Base-by-base conservation (phyloP, 2,797 vertebrate species). In the Lagorchestes hirsutus region DNA sequence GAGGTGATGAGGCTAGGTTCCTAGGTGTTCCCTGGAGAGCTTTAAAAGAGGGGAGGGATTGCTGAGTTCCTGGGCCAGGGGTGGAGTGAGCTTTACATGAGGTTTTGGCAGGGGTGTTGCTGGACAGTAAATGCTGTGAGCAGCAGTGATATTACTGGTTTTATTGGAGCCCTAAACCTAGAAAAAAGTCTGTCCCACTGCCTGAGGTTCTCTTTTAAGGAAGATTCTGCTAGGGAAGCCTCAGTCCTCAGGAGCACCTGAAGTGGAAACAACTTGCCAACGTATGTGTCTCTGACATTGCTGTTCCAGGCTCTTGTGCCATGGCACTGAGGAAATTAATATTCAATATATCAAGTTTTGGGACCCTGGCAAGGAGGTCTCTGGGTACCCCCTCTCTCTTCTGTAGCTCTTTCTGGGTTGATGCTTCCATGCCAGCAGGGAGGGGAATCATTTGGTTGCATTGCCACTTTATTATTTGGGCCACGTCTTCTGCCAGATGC, bases 401-500 rank as follows among this genome's bases (percentile, higher is more conserved):
- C 50, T 52, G 4, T 52, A 54, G 1, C 16, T 54, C 12, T 52
- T 54, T 91, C 58, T 96, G 95, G 96, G 56, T 92, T 95, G 28
- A 90, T 90, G 55, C 82, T 93, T 90, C 24, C 1, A 93, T 94
- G 90, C 87, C 93, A 57, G 93, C 74, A 96, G 96, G 94, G 91
- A 93, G 57, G 96, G 97, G 96, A 96, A 96, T 82, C 3, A 31
- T 46, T n/a, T 62, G 94, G 74, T 90, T 28, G 50, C 18, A 90
- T 50, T 52, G 87, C 55, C 62, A 34, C 59, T 92, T 58, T 90
- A 55, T 92, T 90, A 54, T 67, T 18, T 1, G 93, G 95, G 74
- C 91, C 93, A 40, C 0, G 0, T 92, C 91, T 96, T 93, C 93
- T 93, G 90, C 95, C 96, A 40, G 91, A 59, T 95, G 59, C 92